Conservation (phyloP, 2,113 vertebrate species). For the Proteles cristata region DNA sequence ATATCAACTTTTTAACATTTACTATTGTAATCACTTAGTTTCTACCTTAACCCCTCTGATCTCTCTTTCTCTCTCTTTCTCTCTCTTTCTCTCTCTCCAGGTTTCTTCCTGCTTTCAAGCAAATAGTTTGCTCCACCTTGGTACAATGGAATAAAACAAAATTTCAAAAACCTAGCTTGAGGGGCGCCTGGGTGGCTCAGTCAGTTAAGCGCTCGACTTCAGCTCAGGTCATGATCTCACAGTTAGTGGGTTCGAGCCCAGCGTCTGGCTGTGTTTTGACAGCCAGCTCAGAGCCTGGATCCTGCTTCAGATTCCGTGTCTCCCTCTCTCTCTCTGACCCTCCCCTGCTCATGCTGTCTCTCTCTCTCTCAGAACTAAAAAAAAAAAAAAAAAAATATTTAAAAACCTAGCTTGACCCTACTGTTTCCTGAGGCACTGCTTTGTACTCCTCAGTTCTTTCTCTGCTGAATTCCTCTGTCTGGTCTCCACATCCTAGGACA, state of each 20-base stretch:
- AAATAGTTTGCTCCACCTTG: background rate
- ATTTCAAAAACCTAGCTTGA: background rate
- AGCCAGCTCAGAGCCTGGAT: too few relatives aligned
- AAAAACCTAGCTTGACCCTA: background rate
- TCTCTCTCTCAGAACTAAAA: too few relatives aligned
- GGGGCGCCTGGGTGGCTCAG: too few relatives aligned
- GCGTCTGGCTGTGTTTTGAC: too few relatives aligned
- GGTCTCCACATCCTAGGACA: background rate
- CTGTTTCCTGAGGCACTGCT: background rate
- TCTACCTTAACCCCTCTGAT: background rate
- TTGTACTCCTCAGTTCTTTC: background rate
- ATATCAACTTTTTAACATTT: constrained; percentile 43
- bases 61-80: background rate
- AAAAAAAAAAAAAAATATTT: too few relatives aligned
- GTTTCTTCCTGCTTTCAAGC: constrained; percentile 1
- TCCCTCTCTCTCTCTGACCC: too few relatives aligned
- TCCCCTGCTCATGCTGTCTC: too few relatives aligned
- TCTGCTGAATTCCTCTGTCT: background rate
- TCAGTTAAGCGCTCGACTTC: too few relatives aligned
- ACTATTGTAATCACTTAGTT: background rate
- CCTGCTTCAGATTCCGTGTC: too few relatives aligned
- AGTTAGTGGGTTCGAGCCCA: too few relatives aligned
- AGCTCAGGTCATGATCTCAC: too few relatives aligned
- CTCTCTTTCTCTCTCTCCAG: background rate
- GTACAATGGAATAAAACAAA: background rate